These are phyloP conservation scores for Aplysina aerophoba DNA, from an alignment of 37 sponge, comb jelly and placozoan species.

Conservation along the genomic window DNA sequence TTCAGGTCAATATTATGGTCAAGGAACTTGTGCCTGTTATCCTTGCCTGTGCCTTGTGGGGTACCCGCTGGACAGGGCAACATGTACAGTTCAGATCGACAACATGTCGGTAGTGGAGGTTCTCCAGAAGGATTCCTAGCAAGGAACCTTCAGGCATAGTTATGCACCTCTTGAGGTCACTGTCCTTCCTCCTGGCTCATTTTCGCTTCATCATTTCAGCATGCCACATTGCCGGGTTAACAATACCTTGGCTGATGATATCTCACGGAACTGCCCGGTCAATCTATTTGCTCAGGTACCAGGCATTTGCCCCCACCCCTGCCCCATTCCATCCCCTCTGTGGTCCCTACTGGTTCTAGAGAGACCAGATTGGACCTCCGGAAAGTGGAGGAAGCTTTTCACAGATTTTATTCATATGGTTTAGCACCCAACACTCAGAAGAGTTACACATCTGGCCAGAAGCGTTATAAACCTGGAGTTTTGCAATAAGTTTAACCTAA, in stretches of 20 bases:
- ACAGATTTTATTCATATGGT: neutral
- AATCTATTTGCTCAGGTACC: neutral
- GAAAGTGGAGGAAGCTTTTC: neutral
- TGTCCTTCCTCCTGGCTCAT: neutral
- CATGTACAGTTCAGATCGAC: neutral
- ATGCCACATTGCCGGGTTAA: neutral
- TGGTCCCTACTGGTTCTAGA: slow-evolving; percentile 5
- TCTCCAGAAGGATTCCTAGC: neutral
- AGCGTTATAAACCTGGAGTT: neutral
- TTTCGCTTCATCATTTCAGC: neutral
- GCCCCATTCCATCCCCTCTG: neutral
- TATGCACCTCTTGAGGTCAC: neutral
- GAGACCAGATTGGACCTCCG: neutral
- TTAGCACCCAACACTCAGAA: neutral
- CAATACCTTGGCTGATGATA: neutral
- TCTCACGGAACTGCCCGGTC: neutral
- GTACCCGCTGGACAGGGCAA: neutral
- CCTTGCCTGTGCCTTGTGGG: neutral
- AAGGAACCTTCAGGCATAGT: neutral
- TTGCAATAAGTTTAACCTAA: neutral
- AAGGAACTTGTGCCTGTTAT: neutral
- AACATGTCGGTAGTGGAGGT: neutral
- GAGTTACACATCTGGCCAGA: neutral
- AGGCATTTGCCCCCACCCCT: neutral
- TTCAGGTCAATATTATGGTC: neutral